Percentiles rank a stretch among this genome's conserved stretches.
Conservation (phyloP, 1,140 invertebrate species). For the Tetramorium alpestre region DNA sequence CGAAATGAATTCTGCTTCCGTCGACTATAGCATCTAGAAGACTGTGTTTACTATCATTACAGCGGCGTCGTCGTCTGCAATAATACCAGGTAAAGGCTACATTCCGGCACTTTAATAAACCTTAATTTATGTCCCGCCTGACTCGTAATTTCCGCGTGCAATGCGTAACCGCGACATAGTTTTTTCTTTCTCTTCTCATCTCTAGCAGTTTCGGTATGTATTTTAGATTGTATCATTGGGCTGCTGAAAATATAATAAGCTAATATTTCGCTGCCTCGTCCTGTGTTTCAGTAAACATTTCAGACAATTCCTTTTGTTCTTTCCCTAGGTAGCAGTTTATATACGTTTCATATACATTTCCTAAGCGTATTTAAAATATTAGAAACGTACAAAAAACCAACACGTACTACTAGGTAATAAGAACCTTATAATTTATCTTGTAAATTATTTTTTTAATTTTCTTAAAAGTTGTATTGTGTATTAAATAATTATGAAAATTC, state of each 20-base stretch:
- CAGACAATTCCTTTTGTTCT: background rate
- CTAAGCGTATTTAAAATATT: no score
- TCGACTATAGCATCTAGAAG: slow-evolving; percentile 7
- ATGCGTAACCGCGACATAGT: slow-evolving; percentile 7
- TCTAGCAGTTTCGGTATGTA: background rate
- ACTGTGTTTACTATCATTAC: slow-evolving; percentile 1
- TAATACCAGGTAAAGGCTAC: slow-evolving; percentile 10
- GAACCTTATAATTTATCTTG: background rate
- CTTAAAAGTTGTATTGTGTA: background rate
- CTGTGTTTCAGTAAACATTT: background rate
- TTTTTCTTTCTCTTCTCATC: background rate
- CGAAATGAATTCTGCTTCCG: slow-evolving; percentile 15
- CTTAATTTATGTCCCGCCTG: slow-evolving; percentile 34
- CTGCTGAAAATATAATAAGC: background rate
- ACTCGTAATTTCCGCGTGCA: slow-evolving; percentile 39
- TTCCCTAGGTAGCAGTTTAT: background rate
- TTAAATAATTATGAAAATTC: background rate
- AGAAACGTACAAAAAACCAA: no score
- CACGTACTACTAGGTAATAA: no score
- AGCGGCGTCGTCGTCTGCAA: background rate
- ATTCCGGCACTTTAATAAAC: slow-evolving; percentile 22
- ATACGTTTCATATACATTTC: no score
- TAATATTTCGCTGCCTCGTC: background rate
- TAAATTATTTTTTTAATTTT: slow-evolving; percentile 1
- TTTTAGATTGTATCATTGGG: background rate